Evolutionary conservation across 2,888 invertebrate genomes (phyloP).

Genomic region (Macrophya annulata): DNA sequence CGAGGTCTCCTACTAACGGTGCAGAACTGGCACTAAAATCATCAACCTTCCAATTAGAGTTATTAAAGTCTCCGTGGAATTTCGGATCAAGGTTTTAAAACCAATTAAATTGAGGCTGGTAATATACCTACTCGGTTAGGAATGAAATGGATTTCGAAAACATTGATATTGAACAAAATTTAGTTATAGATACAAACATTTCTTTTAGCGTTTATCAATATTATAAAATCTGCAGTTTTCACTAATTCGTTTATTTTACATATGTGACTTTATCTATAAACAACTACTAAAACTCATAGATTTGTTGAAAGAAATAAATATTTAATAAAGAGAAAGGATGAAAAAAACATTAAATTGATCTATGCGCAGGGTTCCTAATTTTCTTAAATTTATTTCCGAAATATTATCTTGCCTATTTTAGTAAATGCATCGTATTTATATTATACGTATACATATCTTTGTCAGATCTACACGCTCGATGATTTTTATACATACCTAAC

Average conservation of each 20-base stretch:
- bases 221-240: neutral
- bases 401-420: neutral
- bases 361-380: neutral
- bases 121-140: neutral
- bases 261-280: neutral
- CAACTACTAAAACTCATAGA: neutral
- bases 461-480: neutral
- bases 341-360: neutral
- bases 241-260: neutral
- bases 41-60: slow-evolving; percentile 5
- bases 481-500: neutral
- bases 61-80: slow-evolving; percentile 22
- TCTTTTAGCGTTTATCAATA: neutral
- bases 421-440: neutral
- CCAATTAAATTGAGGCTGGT: neutral
- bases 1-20: slow-evolving; percentile 32
- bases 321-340: neutral
- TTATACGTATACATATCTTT: neutral
- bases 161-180: neutral
- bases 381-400: neutral
- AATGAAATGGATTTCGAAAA: neutral
- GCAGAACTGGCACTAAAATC: slow-evolving; percentile 11
- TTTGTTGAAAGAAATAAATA: neutral
- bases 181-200: neutral
- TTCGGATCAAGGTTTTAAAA: slow-evolving; percentile 40